Evolutionary conservation across 1,140 invertebrate species (phyloP).

Genomic region (Lordiphosa stackelbergi): DNA sequence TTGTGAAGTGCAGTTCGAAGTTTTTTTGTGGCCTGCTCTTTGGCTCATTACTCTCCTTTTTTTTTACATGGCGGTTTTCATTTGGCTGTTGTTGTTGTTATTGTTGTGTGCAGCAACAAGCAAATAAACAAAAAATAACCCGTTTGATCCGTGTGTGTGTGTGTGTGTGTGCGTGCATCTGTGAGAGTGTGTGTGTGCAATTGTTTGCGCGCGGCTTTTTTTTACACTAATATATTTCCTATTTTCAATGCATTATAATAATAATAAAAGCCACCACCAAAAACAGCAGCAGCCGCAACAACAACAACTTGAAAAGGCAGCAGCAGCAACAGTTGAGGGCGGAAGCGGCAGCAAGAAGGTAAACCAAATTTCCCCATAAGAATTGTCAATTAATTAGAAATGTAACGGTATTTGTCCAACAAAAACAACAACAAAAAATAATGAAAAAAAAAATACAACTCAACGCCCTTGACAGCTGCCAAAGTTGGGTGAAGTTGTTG

Average conservation of each 20-base stretch:
- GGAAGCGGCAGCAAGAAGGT: slow-evolving; percentile 58
- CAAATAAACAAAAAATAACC: slow-evolving; percentile 9
- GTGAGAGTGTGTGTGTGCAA: slow-evolving; percentile 14
- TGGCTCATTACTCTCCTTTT: no score
- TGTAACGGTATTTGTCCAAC: slow-evolving; percentile 25
- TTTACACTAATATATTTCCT: slow-evolving; percentile 15
- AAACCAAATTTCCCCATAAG: slow-evolving; percentile 1
- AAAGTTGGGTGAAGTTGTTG: slow-evolving; percentile 14
- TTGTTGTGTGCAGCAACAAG: slow-evolving; percentile 8
- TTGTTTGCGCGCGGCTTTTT: slow-evolving; percentile 52
- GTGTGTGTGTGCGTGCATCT: slow-evolving; percentile 22
- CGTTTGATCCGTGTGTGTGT: slow-evolving; percentile 4
- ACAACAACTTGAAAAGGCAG: slow-evolving; percentile 25
- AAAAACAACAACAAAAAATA: slow-evolving; percentile 6
- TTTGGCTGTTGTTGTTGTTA: no score
- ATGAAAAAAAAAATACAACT: slow-evolving; percentile 14
- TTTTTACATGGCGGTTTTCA: no score
- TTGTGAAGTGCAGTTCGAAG: no score
- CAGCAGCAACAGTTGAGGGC: slow-evolving; percentile 42
- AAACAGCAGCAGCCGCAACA: slow-evolving; percentile 7
- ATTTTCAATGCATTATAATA: slow-evolving; percentile 4
- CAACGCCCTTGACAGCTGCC: slow-evolving; percentile 66
- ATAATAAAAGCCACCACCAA: background rate
- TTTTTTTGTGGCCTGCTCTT: no score
- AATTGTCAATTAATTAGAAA: slow-evolving; percentile 10